Evolutionary conservation across 1,140 invertebrate species (phyloP).

Genomic region (Ips typographus): DNA sequence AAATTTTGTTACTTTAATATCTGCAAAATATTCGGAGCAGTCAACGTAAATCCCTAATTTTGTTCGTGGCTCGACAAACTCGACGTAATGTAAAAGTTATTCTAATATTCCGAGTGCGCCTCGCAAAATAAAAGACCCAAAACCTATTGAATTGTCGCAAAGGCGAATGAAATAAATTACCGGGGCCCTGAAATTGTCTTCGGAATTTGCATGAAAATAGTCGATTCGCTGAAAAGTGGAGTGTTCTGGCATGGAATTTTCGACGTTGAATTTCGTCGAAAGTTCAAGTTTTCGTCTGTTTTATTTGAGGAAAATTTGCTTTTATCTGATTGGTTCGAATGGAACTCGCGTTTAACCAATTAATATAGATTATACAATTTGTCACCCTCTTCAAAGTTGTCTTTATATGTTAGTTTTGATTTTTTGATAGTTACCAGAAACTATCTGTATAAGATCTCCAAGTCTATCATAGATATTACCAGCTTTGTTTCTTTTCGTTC

Average conservation of each 20-base stretch:
- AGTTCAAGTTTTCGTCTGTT: not conserved
- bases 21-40: constrained; percentile 15
- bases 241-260: constrained; percentile 6
- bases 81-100: constrained; percentile 33
- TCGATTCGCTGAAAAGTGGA: constrained; percentile 34
- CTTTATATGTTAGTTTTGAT: too few species aligned
- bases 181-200: constrained; percentile 46
- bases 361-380: too few species aligned
- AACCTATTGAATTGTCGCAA: constrained; percentile 29
- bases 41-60: constrained; percentile 26
- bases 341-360: too few species aligned
- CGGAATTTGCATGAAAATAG: constrained; percentile 49
- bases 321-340: too few species aligned
- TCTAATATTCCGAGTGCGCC: constrained; percentile 34
- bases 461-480: too few species aligned
- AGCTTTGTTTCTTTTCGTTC: too few species aligned
- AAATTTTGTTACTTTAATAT: constrained; percentile 32
- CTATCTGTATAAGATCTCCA: too few species aligned
- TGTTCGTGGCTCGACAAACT: constrained; percentile 16
- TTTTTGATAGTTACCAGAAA: too few species aligned
- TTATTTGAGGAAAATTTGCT: too few species aligned
- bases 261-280: not conserved
- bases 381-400: too few species aligned
- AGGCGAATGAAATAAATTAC: constrained; percentile 46
- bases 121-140: constrained; percentile 38